Percentiles rank a stretch among this genome's conserved stretches.
Evolutionary conservation across 2,113 vertebrate genomes (phyloP).

Genomic region (Aldabrachelys gigantea): DNA sequence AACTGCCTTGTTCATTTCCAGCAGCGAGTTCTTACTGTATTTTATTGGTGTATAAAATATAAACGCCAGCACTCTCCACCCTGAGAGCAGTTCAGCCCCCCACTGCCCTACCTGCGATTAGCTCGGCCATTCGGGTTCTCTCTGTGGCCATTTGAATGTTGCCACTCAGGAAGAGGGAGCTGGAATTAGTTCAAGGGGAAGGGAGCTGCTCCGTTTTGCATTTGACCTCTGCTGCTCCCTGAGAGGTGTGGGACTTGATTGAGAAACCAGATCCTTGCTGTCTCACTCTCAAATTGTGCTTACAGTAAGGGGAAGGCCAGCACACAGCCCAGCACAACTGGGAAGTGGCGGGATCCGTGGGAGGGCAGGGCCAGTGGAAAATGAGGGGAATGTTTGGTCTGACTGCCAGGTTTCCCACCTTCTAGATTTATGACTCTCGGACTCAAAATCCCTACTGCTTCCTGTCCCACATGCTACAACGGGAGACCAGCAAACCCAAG

Average conservation of each 20-base stretch:
- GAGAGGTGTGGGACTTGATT: rapidly evolving
- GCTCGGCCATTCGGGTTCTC: background rate
- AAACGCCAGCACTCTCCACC: background rate
- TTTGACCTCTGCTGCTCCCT: rapidly evolving
- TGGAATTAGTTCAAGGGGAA: background rate
- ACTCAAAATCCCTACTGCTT: background rate
- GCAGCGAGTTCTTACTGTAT: background rate
- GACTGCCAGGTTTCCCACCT: conserved; percentile 3
- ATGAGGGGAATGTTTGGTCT: background rate
- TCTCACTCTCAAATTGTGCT: background rate
- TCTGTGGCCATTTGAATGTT: rapidly evolving
- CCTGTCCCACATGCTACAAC: rapidly evolving
- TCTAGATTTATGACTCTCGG: conserved; percentile 34
- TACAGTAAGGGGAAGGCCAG: background rate
- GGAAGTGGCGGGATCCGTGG: background rate
- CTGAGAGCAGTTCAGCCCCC: background rate
- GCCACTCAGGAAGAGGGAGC: background rate
- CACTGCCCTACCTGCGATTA: background rate
- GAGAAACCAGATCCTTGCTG: background rate
- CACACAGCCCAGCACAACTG: rapidly evolving
- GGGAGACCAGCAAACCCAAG: background rate
- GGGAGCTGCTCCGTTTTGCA: background rate
- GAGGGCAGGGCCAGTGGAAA: background rate
- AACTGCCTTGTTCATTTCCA: background rate
- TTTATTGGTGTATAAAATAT: background rate